A percentile compares a stretch with the other conserved stretches of the same genome.
Conservation (phyloP, 2,888 invertebrate species). For the Eupithecia abbreviata region DNA sequence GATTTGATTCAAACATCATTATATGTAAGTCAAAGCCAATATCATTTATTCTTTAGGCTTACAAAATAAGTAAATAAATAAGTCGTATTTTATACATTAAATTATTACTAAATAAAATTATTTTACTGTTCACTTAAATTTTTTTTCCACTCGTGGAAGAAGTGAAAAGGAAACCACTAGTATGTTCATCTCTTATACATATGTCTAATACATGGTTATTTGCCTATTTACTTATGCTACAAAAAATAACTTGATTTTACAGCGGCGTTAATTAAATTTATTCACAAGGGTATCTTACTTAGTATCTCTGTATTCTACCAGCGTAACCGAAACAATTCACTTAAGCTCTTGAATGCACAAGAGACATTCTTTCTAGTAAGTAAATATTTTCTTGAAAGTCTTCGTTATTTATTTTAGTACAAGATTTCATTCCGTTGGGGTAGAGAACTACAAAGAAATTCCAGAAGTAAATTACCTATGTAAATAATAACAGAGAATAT, state of each 20-base stretch:
- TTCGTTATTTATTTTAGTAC: conserved; percentile 22
- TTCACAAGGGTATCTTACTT: neutral
- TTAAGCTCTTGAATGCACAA: conserved; percentile 40
- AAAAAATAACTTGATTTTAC: neutral
- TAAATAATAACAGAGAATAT: neutral
- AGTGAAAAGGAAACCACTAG: too few species aligned
- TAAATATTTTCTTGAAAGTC: conserved; percentile 32
- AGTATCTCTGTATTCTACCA: conserved; percentile 28
- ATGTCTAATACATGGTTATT: too few species aligned
- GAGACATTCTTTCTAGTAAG: conserved; percentile 40
- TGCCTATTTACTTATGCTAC: neutral
- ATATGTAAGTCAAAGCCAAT: too few species aligned
- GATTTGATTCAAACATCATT: too few species aligned
- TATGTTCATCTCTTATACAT: too few species aligned
- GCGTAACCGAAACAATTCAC: conserved; percentile 42
- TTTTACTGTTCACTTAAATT: too few species aligned
- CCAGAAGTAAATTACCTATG: neutral
- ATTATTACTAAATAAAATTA: too few species aligned
- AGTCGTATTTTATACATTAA: too few species aligned
- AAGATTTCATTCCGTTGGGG: conserved; percentile 14
- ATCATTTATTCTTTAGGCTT: too few species aligned
- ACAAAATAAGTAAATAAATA: too few species aligned
- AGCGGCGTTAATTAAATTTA: neutral
- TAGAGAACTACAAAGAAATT: neutral
- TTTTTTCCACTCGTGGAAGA: too few species aligned